Evolutionary conservation across 2,888 invertebrate genomes (phyloP), one percentile per base, ranked within the genome.

Genomic region (Orthosia cruda): DNA sequence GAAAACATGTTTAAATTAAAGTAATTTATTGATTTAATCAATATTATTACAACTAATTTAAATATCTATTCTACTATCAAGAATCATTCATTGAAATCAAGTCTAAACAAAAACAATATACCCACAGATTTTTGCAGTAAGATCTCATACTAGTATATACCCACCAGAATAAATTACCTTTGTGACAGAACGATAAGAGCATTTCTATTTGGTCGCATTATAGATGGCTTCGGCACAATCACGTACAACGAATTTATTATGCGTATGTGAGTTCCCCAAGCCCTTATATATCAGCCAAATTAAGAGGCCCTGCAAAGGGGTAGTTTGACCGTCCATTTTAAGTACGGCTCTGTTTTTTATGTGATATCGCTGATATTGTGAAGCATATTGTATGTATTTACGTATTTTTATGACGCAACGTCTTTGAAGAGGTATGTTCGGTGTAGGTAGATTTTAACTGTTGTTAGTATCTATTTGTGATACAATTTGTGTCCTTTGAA

Each of bases 181-280:
- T 80, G 72, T 74, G 81, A 84, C 84, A 86, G 67, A 72, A 80
- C 77, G 88, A 83, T 87, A 88, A 81, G 83, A 77, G 75, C 85
- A 85, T 83, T 88, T 87, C 85, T 87, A 87, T 84, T 84, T 85
- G 78, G 83, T 74, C 74, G 81, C 63, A 78, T 84, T 83, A 85
- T 73, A 82, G 83, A 81, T 86, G 71, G 84, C 83, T 83, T 81
- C 55, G 78, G 82, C 84, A 80, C 80, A 84, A 89, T 88, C 89
- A 88, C 89, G 89, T 89, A 80, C 85, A 67, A 26, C 68, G 71
- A 87, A 89, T 89, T 88, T 89, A 88, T 89, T 79, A 85, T 80
- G 69, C 76, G 83, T 84, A 84, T 88, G 87, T 85, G 87, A 78
- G 81, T 61, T 74, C 65, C 66, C 77, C 59, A 69, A 68, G 83